Base-by-base conservation (phyloP, 2,113 vertebrate species). In the Centrocercus urophasianus region DNA sequence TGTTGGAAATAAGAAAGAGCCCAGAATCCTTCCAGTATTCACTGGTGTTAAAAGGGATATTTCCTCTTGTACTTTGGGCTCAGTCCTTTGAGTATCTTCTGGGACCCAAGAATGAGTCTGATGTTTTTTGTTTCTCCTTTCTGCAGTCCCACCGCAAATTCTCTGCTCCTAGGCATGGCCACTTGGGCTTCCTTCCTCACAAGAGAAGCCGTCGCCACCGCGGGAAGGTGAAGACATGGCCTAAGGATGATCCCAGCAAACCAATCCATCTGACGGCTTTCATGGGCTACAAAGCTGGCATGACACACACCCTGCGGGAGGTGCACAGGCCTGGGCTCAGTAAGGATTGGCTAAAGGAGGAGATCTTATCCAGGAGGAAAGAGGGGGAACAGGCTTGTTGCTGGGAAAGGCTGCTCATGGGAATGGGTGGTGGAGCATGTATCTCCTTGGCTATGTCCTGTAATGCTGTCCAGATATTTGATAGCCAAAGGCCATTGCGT, bases 281-380 rank as follows among this genome's bases (percentile, higher is more conserved):
- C 95, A 96, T 98, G 96, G 98, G 98, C 88, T 98, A 98, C 94
- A 98, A 98, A 91, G 98, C 98, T 0, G 98, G 98, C 25, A 98
- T 98, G 98, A 98, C 98, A 1, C 98, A 98, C 90, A 97, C 96
- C 0, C 92, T 98, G 74, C 94, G 98, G 2, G 98, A 98, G 87
- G 93, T 98, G 83, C 98, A 98, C 93, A 91, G 98, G 28, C 93
- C 98, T 0, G 98, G 98, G 14, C 97, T 98, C 88, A 98, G 98
- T 98, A 97, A 97, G 97, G 97, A 93, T 84, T 8, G 30, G 56
- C 73, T 63, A 60, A 14, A 17, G 38, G 4, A 50, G 5, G 60
- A 45, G 76, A 28, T 21, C 16, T 3, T 25, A 2, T n/a, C 59
- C 64, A 8, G 10, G 8, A 34, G 66, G 76, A 56, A 43, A 56